Conservation (phyloP, 2,888 invertebrate species). For the Lobophora halterata region DNA sequence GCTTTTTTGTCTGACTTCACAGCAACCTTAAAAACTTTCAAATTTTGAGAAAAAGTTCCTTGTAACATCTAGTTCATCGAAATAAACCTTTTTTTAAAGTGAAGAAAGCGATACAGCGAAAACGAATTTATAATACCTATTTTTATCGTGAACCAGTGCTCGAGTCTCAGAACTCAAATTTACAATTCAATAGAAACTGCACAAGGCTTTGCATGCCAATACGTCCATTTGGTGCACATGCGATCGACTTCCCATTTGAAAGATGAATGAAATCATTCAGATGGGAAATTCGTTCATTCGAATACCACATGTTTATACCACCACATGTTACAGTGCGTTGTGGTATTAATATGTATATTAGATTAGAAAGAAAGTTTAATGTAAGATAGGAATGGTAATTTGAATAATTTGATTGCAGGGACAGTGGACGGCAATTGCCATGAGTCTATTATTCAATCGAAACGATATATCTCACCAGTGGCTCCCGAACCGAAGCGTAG, state of each 20-base stretch:
- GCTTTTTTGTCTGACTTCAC: too few species aligned
- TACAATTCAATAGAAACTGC: slow-evolving; percentile 77
- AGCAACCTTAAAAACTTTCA: slow-evolving; percentile 1
- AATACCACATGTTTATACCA: slow-evolving; percentile 33
- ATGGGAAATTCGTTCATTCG: slow-evolving; percentile 55
- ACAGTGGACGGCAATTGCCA: slow-evolving; percentile 64
- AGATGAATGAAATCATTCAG: slow-evolving; percentile 75
- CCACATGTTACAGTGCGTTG: too few species aligned
- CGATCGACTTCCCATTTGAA: slow-evolving; percentile 72
- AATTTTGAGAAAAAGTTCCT: not conserved
- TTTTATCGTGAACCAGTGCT: slow-evolving; percentile 57
- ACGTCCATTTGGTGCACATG: slow-evolving; percentile 74
- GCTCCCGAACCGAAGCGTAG: slow-evolving; percentile 68
- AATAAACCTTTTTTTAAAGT: slow-evolving; percentile 6
- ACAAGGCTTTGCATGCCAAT: slow-evolving; percentile 78
- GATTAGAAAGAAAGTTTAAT: slow-evolving; percentile 22
- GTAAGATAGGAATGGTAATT: slow-evolving; percentile 33
- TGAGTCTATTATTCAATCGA: slow-evolving; percentile 77
- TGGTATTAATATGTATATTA: slow-evolving; percentile 18
- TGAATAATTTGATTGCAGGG: slow-evolving; percentile 54
- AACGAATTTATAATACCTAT: slow-evolving; percentile 47
- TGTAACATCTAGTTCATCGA: not conserved
- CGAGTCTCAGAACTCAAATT: slow-evolving; percentile 70
- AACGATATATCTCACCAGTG: slow-evolving; percentile 72
- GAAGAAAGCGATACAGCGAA: slow-evolving; percentile 25